Conservation (phyloP, 2,888 invertebrate genomes). For the Dioctria linearis region DNA sequence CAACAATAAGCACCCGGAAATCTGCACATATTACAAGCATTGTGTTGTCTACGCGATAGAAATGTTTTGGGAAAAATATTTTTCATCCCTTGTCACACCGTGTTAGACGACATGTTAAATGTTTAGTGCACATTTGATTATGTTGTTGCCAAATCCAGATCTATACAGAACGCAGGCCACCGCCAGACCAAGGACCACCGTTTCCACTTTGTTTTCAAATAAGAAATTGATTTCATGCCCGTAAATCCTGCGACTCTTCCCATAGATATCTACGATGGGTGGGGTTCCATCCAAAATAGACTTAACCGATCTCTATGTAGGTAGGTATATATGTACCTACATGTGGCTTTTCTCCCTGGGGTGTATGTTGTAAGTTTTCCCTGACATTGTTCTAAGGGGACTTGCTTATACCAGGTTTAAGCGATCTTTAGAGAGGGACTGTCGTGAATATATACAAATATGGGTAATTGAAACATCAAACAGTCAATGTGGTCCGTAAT, state of each 20-base stretch:
- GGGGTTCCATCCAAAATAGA: constrained; percentile 31
- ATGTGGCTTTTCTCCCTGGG: constrained; percentile 54
- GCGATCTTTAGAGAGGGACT: constrained; percentile 35
- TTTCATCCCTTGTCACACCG: constrained; percentile 58
- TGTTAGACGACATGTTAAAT: constrained; percentile 53
- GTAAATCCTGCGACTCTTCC: constrained; percentile 40
- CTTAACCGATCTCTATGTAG: constrained; percentile 11
- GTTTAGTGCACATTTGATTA: constrained; percentile 51
- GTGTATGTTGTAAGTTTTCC: constrained; percentile 16
- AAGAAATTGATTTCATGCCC: constrained; percentile 57
- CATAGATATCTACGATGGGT: constrained; percentile 50
- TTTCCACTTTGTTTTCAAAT: constrained; percentile 56
- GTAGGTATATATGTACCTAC: constrained; percentile 6
- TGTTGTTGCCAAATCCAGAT: constrained; percentile 42
- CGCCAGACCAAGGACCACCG: neutral
- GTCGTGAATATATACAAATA: constrained; percentile 56
- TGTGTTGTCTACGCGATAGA: constrained; percentile 55
- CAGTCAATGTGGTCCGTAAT: constrained; percentile 56
- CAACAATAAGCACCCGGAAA: constrained; percentile 55
- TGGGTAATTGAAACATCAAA: constrained; percentile 59
- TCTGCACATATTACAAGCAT: constrained; percentile 57
- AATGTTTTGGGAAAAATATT: constrained; percentile 60
- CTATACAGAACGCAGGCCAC: neutral
- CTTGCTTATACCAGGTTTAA: neutral
- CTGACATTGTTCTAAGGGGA: neutral